Evolutionary conservation across 2,113 vertebrate species (phyloP).

Genomic region (Balaenoptera acutorostrata): DNA sequence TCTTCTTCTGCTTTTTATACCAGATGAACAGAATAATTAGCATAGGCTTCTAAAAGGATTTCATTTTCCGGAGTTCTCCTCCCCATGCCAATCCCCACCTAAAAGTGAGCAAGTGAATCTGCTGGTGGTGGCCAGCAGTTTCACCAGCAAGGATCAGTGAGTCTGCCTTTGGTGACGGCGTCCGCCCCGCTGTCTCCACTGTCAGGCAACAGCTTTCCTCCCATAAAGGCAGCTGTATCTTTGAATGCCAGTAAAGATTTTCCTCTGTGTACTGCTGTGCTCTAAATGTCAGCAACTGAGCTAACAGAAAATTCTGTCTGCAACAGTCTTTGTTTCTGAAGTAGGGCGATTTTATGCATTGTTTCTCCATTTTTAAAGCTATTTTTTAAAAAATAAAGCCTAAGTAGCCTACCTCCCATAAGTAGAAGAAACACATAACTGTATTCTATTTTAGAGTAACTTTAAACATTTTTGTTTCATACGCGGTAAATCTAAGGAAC

Average conservation of each 20-base stretch:
- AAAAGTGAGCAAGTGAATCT: neutral
- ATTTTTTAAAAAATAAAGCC: neutral
- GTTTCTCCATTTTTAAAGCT: neutral
- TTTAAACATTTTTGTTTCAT: neutral
- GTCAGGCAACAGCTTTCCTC: neutral
- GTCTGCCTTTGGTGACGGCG: neutral
- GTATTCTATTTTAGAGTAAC: neutral
- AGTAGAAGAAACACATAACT: neutral
- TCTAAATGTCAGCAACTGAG: neutral
- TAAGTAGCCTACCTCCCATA: neutral
- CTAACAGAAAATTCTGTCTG: neutral
- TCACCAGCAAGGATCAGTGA: fast-evolving
- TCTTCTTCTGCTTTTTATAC: neutral
- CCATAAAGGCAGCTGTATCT: neutral
- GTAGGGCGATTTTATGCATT: neutral
- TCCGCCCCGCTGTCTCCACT: neutral
- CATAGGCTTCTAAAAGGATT: neutral
- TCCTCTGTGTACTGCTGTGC: neutral
- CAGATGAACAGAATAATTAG: neutral
- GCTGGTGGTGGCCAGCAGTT: neutral
- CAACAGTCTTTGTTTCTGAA: neutral
- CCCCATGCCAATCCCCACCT: fast-evolving
- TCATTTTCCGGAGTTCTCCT: neutral
- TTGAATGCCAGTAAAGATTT: neutral
- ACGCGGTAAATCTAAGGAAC: neutral